A percentile compares a stretch with the other conserved stretches of the same genome.
These are phyloP conservation scores for Pachyramphus minor DNA, from an alignment of 2,113 vertebrate species.

Conservation along the genomic window DNA sequence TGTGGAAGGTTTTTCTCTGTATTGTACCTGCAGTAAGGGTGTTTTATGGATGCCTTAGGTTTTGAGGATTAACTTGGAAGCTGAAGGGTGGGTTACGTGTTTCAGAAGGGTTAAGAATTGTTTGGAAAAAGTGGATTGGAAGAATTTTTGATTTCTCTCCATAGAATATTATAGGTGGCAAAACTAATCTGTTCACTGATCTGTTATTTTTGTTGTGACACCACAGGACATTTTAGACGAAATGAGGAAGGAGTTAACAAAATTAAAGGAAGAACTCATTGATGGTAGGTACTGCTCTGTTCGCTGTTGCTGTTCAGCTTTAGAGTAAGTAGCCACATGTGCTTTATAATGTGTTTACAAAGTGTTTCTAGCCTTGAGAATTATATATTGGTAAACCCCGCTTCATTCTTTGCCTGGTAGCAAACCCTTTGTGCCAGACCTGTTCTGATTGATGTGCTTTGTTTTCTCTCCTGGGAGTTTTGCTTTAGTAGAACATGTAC, in stretches of 20 bases:
- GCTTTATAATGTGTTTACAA: not conserved
- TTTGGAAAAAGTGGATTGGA: not conserved
- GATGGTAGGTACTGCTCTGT: conserved; percentile 81
- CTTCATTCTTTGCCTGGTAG: not conserved
- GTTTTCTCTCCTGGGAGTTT: not conserved
- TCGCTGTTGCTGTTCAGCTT: not conserved
- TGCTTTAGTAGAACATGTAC: not conserved
- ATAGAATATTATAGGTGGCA: not conserved
- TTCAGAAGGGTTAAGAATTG: not conserved
- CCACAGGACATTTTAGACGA: conserved; percentile 96
- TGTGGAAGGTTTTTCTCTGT: not conserved
- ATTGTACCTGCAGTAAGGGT: not conserved
- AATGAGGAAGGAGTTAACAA: conserved; percentile 97
- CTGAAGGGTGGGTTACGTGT: not conserved
- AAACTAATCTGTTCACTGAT: not conserved
- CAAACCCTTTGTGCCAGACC: not conserved
- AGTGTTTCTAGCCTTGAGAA: not conserved
- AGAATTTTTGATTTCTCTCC: not conserved
- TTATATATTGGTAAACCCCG: not conserved
- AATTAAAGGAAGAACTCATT: conserved; percentile 98
- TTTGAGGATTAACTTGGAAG: not conserved
- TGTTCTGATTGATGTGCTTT: not conserved
- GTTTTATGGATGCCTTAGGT: not conserved
- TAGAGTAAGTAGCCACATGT: not conserved
- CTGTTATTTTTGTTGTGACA: conserved; percentile 16